Evolutionary conservation across 2,888 invertebrate species (phyloP).

Genomic region (Ophonus ardosiacus): DNA sequence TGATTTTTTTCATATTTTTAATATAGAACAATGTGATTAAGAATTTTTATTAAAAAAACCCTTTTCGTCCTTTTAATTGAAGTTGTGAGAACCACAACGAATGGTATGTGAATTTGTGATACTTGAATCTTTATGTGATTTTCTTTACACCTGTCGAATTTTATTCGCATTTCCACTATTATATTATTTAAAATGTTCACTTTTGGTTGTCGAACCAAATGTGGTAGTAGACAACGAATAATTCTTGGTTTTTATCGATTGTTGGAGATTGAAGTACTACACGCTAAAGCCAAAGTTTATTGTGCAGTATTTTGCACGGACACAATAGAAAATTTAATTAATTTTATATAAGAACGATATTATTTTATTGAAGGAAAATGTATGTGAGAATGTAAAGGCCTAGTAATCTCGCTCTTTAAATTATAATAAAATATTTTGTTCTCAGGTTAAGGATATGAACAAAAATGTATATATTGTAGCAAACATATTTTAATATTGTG

Average conservation of each 20-base stretch:
- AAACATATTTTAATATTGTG: constrained; percentile 64
- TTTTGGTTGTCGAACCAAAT: constrained; percentile 28
- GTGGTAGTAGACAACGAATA: constrained; percentile 44
- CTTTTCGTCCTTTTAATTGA: not conserved
- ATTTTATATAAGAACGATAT: constrained; percentile 49
- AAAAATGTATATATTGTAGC: constrained; percentile 63
- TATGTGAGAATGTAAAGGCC: constrained; percentile 48
- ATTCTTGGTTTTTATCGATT: constrained; percentile 42
- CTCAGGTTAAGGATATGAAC: constrained; percentile 64
- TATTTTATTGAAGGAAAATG: constrained; percentile 43
- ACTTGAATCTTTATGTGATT: constrained; percentile 55
- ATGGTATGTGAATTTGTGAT: constrained; percentile 60
- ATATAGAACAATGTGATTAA: too few relatives aligned
- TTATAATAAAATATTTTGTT: constrained; percentile 51
- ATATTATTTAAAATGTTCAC: constrained; percentile 21
- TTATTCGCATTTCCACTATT: constrained; percentile 32
- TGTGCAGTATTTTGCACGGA: constrained; percentile 57
- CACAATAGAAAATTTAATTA: constrained; percentile 43
- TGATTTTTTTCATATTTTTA: too few relatives aligned
- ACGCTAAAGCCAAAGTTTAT: constrained; percentile 58
- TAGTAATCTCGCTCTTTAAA: constrained; percentile 50
- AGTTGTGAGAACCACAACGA: constrained; percentile 53
- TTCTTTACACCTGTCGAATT: constrained; percentile 34
- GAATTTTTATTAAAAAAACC: too few relatives aligned
- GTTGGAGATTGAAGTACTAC: constrained; percentile 6